These are phyloP conservation scores for Eurois occulta DNA, from an alignment of 2,888 invertebrate genomes.

Conservation along the genomic window DNA sequence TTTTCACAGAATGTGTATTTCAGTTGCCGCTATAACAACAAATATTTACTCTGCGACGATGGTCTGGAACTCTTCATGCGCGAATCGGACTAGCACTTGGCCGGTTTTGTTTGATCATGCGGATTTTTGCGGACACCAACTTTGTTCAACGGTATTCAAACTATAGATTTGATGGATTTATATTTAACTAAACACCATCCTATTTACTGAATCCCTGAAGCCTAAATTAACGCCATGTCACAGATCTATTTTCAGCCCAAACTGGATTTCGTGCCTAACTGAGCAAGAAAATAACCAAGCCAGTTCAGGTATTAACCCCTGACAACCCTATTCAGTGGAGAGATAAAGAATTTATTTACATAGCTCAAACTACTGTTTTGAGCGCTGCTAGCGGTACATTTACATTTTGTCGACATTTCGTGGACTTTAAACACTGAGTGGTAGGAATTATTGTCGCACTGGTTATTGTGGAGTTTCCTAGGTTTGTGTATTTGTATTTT, in stretches of 20 bases:
- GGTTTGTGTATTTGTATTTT: constrained; percentile 36
- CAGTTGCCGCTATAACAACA: no score
- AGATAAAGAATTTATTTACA: constrained; percentile 68
- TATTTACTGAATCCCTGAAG: neutral
- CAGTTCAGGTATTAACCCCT: neutral
- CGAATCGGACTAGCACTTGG: no score
- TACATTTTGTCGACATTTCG: constrained; percentile 61
- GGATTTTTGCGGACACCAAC: neutral
- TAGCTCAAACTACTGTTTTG: constrained; percentile 59
- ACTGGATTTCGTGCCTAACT: constrained; percentile 22
- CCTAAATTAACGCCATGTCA: neutral
- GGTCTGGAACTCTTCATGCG: no score
- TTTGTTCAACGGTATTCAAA: neutral
- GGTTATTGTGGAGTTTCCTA: constrained; percentile 51
- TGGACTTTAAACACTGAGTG: constrained; percentile 48
- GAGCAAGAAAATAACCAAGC: constrained; percentile 16
- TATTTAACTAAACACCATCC: neutral
- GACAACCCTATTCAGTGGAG: constrained; percentile 41
- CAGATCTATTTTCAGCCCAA: constrained; percentile 28
- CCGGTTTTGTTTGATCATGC: neutral
- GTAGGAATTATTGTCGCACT: constrained; percentile 55
- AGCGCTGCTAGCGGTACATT: constrained; percentile 44
- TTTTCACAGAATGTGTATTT: no score
- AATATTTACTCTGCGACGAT: no score
- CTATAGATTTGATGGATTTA: neutral